These are phyloP conservation scores for Diorhabda carinulata DNA, from an alignment of 1,140 invertebrate genomes.

Conservation along the genomic window DNA sequence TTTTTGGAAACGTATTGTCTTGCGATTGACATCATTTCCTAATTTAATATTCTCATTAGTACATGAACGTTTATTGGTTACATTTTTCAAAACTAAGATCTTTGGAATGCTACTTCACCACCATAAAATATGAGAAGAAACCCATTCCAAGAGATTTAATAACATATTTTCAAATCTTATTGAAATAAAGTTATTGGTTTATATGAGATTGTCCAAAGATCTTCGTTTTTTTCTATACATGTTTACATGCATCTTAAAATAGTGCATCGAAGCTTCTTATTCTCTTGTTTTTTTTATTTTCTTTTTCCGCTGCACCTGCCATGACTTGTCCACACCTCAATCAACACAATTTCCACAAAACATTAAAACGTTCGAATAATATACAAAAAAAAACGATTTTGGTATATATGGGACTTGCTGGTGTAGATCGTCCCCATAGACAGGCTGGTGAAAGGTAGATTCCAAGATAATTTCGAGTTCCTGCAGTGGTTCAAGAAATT, in stretches of 20 bases:
- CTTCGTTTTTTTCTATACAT: constrained; percentile 26
- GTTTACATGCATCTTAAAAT: background rate
- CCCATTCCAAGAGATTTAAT: no score
- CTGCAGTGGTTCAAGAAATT: constrained; percentile 99
- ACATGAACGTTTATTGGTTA: no score
- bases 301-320: background rate
- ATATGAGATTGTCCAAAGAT: constrained; percentile 10
- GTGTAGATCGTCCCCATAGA: constrained; percentile 79
- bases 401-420: background rate
- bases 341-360: background rate
- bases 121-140: no score
- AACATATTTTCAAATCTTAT: no score
- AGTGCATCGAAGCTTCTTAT: constrained; percentile 1
- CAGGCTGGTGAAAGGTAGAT: constrained; percentile 88
- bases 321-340: background rate
- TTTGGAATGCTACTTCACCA: no score
- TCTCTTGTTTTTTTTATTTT: constrained; percentile 15
- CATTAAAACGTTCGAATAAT: no score
- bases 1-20: no score
- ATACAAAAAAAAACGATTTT: background rate
- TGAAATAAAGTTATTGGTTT: background rate
- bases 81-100: no score
- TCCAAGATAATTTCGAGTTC: constrained; percentile 99
- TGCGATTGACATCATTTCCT: no score
- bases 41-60: no score